These are phyloP conservation scores for Pterophyllum scalare DNA, from an alignment of 2,113 vertebrate genomes.

Conservation along the genomic window DNA sequence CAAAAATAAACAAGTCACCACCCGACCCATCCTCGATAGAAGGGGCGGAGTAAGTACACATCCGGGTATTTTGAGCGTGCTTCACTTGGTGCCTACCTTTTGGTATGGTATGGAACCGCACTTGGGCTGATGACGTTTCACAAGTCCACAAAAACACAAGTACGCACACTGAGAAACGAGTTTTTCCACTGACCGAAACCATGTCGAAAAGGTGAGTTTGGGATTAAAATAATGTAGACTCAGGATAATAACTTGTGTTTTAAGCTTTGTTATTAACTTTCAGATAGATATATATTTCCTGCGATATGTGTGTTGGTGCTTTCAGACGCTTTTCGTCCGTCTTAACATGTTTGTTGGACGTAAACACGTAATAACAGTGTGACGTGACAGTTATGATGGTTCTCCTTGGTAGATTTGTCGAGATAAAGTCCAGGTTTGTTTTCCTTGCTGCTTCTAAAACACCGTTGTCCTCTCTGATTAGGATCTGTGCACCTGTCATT, in stretches of 20 bases:
- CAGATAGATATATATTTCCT: background rate
- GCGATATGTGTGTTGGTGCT: background rate
- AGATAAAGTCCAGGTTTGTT: background rate
- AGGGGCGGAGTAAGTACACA: too few species aligned
- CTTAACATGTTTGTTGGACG: background rate
- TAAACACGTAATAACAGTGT: background rate
- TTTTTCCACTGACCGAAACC: conserved; percentile 1
- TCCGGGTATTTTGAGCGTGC: too few species aligned
- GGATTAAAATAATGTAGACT: rapidly evolving
- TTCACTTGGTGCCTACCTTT: too few species aligned
- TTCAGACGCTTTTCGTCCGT: background rate
- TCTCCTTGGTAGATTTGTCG: background rate
- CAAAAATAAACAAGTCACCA: too few species aligned
- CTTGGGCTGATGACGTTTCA: too few species aligned
- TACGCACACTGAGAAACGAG: background rate
- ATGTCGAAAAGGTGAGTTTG: conserved; percentile 65
- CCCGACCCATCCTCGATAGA: too few species aligned
- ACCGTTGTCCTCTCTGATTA: background rate
- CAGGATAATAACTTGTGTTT: background rate
- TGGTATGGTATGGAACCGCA: too few species aligned
- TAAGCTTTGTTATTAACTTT: background rate
- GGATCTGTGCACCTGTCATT: background rate
- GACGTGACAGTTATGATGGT: background rate
- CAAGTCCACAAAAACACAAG: too few species aligned
- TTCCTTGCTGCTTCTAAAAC: background rate